These are phyloP conservation scores for Micrastur ruficollis DNA, from an alignment of 2,797 vertebrate genomes.

Conservation along the genomic window DNA sequence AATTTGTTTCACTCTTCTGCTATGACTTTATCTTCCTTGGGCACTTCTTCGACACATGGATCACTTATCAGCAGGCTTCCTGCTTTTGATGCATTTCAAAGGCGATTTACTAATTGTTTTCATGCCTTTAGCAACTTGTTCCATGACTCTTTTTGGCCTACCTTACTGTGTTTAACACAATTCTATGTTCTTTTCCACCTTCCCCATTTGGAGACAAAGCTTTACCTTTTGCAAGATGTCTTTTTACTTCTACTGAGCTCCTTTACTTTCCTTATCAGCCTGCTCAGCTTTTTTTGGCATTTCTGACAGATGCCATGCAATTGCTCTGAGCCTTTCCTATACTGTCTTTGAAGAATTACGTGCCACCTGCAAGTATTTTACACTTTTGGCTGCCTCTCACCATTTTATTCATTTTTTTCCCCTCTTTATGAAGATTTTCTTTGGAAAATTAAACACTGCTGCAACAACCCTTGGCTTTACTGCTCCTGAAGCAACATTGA, in stretches of 20 bases:
- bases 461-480: not conserved
- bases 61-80: constrained; percentile 29
- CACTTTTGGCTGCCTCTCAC: not conserved
- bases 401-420: not conserved
- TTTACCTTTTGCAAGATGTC: not conserved
- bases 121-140: not conserved
- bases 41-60: not conserved
- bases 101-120: not conserved
- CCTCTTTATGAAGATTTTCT: not conserved
- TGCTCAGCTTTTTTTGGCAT: not conserved
- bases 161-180: not conserved
- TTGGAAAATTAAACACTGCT: not conserved
- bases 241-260: not conserved
- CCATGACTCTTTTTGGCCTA: not conserved
- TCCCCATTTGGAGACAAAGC: not conserved
- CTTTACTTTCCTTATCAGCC: not conserved
- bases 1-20: not conserved
- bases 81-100: constrained; percentile 15
- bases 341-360: not conserved
- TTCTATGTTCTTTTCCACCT: not conserved
- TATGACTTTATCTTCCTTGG: not conserved
- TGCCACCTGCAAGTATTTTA: not conserved
- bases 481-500: not conserved
- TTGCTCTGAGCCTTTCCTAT: not conserved
- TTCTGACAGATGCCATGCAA: not conserved